Conservation (phyloP, 2,797 vertebrate genomes). For the Acanthurus lineatus region DNA sequence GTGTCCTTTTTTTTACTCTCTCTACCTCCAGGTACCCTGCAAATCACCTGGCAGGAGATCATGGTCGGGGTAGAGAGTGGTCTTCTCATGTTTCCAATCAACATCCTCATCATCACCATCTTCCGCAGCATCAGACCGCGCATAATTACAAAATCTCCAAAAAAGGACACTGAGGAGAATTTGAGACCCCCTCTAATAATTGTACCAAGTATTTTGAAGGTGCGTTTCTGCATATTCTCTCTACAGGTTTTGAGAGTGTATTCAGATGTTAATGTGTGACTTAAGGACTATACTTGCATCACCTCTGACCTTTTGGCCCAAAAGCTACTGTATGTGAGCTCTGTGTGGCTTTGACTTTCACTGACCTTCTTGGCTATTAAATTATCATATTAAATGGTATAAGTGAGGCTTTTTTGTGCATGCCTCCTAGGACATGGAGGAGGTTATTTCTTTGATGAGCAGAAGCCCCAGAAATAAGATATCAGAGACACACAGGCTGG, state of each 20-base stretch:
- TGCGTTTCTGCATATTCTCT: conserved; percentile 37
- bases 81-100: conserved; percentile 91
- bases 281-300: too few species aligned
- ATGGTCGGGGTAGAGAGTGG: conserved; percentile 88
- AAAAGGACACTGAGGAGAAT: conserved; percentile 15
- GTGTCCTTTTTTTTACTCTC: neutral
- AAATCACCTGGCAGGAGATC: conserved; percentile 85
- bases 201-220: conserved; percentile 80
- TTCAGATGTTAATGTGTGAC: too few species aligned
- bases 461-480: conserved; percentile 82
- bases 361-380: neutral
- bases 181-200: conserved; percentile 42
- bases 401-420: conserved; percentile 9
- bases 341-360: neutral
- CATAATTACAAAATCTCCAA: conserved; percentile 55
- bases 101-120: conserved; percentile 91
- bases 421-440: conserved; percentile 67
- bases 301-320: too few species aligned
- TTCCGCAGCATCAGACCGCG: conserved; percentile 87
- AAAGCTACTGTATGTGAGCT: neutral
- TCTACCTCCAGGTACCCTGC: conserved; percentile 75
- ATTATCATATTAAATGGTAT: neutral
- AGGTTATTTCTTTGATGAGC: conserved; percentile 58
- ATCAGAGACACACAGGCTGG: conserved; percentile 60
- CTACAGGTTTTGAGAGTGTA: too few species aligned